Evolutionary conservation across 2,888 invertebrate genomes (phyloP).

Genomic region (Drosophila kambysellisi): DNA sequence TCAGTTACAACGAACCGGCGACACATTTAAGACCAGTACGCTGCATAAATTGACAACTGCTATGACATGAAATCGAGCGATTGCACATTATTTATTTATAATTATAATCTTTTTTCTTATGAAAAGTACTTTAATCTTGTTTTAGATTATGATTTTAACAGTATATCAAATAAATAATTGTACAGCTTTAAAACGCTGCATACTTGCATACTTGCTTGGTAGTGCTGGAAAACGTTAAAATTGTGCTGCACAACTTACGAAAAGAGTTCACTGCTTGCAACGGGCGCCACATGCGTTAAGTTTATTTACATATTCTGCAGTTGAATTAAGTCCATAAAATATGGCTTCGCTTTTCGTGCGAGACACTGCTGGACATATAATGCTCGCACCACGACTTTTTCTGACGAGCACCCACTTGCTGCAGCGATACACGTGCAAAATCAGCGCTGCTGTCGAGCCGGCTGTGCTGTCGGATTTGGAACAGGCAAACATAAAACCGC

Average conservation of each 20-base stretch:
- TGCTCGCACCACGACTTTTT: constrained; percentile 26
- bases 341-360: constrained; percentile 34
- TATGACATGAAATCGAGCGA: not conserved
- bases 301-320: constrained; percentile 33
- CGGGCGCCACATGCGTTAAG: constrained; percentile 42
- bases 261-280: constrained; percentile 17
- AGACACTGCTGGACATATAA: constrained; percentile 31
- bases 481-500: constrained; percentile 86
- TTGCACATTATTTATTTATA: not conserved
- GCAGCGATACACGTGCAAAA: constrained; percentile 75
- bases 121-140: not conserved
- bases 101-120: not conserved
- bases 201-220: not conserved
- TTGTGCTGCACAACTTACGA: constrained; percentile 24
- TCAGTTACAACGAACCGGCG: constrained; percentile 12
- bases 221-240: constrained; percentile 26
- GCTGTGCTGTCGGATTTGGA: constrained; percentile 73
- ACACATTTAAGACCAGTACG: constrained; percentile 11
- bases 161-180: fast-evolving
- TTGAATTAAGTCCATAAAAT: constrained; percentile 7
- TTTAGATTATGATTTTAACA: not conserved
- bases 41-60: constrained; percentile 8
- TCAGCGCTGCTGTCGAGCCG: constrained; percentile 76
- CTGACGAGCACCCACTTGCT: constrained; percentile 41
- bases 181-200: not conserved